Percentiles rank a stretch among this genome's conserved stretches.
These are phyloP conservation scores for Brachionichthys hirsutus DNA, from an alignment of 2,113 vertebrate species.

Conservation along the genomic window DNA sequence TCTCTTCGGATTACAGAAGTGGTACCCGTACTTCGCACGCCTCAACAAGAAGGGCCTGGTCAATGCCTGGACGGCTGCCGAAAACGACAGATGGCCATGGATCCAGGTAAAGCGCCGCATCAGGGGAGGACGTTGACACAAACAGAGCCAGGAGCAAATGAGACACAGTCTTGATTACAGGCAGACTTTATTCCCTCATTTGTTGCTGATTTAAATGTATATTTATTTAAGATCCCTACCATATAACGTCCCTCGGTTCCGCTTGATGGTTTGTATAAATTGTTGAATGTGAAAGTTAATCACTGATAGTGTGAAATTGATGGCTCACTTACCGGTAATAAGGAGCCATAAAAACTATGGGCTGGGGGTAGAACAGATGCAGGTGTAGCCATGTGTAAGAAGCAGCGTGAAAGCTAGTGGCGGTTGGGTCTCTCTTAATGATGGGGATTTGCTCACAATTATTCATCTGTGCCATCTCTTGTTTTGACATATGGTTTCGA, in stretches of 20 bases:
- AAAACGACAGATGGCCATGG: slow-evolving; percentile 99
- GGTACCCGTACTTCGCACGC: slow-evolving; percentile 97
- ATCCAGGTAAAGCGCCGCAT: slow-evolving; percentile 90
- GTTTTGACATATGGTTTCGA: not conserved
- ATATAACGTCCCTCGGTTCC: not conserved
- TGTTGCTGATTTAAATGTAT: slow-evolving; percentile 1
- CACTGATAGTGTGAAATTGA: slow-evolving; percentile 27
- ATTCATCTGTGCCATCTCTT: slow-evolving; percentile 2
- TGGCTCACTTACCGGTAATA: slow-evolving; percentile 29
- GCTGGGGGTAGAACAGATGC: slow-evolving; percentile 40
- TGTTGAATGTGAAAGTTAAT: slow-evolving; percentile 29
- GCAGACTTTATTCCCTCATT: not conserved
- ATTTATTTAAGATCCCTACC: not conserved
- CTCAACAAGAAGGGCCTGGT: slow-evolving; percentile 99
- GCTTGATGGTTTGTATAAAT: not conserved
- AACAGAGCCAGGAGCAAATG: slow-evolving; percentile 8
- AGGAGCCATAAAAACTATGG: slow-evolving; percentile 25
- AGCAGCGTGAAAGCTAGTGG: slow-evolving; percentile 4
- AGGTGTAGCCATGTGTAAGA: slow-evolving; percentile 32
- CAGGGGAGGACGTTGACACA: slow-evolving; percentile 4
- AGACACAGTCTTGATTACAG: slow-evolving; percentile 18
- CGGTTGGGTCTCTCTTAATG: slow-evolving; percentile 3
- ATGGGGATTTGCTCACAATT: slow-evolving; percentile 7
- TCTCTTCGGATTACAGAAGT: slow-evolving; percentile 97
- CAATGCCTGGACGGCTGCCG: slow-evolving; percentile 98